These are phyloP conservation scores for Steatocranus sp. DNA, from an alignment of 2,797 vertebrate species.

Conservation along the genomic window DNA sequence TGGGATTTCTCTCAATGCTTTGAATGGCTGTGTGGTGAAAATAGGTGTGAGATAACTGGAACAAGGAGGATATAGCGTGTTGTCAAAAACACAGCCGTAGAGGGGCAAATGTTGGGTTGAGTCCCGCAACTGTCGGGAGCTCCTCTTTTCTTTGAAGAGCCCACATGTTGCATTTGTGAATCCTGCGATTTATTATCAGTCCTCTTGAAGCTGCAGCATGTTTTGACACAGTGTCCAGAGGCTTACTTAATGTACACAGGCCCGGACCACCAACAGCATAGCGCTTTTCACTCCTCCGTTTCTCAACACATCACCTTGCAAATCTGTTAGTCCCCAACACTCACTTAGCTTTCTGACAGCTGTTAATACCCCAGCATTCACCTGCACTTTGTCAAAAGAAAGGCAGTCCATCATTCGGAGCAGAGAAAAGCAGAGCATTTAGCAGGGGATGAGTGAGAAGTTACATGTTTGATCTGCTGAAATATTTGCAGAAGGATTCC, in stretches of 20 bases:
- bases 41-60: constrained; percentile 47
- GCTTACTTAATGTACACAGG: constrained; percentile 66
- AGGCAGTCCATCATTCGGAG: constrained; percentile 57
- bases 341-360: constrained; percentile 46
- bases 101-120: constrained; percentile 40
- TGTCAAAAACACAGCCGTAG: neutral
- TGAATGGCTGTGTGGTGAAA: constrained; percentile 42
- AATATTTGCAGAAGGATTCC: constrained; percentile 64
- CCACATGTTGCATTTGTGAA: constrained; percentile 53
- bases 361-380: constrained; percentile 63
- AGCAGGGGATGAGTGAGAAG: constrained; percentile 67
- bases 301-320: constrained; percentile 39
- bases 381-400: constrained; percentile 54
- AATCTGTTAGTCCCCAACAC: constrained; percentile 50
- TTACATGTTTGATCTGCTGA: constrained; percentile 64
- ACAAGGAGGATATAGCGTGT: neutral
- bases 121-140: constrained; percentile 57
- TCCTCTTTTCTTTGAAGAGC: constrained; percentile 70
- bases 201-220: constrained; percentile 44
- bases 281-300: constrained; percentile 37
- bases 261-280: constrained; percentile 72
- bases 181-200: constrained; percentile 54
- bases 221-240: constrained; percentile 58
- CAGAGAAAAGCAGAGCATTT: constrained; percentile 54
- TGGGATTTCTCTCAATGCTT: constrained; percentile 52